These are phyloP conservation scores for Holocentrus rufus DNA, from an alignment of 2,797 vertebrate genomes.

Conservation along the genomic window DNA sequence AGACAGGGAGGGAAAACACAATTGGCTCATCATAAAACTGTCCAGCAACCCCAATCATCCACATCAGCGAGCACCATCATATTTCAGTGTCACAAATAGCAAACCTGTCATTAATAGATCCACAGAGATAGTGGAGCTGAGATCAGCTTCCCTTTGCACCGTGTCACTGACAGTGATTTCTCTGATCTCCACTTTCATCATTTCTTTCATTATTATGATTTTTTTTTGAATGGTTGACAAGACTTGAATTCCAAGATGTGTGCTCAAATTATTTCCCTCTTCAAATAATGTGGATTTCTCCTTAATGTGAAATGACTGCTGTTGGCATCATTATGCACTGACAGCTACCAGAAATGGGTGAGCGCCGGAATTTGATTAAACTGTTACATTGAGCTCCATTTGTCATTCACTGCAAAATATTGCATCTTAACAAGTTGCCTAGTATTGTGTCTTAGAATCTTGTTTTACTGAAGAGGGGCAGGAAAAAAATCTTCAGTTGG, in stretches of 20 bases:
- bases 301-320: not conserved
- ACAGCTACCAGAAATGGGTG: no score
- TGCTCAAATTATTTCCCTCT: no score
- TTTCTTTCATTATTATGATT: not conserved
- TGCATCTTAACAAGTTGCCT: not conserved
- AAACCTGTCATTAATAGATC: slow-evolving; percentile 38
- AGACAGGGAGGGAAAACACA: not conserved
- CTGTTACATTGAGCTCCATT: slow-evolving; percentile 30
- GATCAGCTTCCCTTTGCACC: not conserved
- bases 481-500: not conserved
- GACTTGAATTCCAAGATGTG: not conserved
- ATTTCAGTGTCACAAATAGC: slow-evolving; percentile 35
- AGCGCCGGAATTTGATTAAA: no score
- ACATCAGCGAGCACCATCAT: slow-evolving; percentile 10
- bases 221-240: slow-evolving; percentile 28
- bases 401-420: slow-evolving; percentile 25
- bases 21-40: slow-evolving; percentile 42
- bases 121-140: slow-evolving; percentile 10
- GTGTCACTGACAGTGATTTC: slow-evolving; percentile 7
- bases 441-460: not conserved
- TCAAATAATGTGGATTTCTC: no score
- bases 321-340: slow-evolving; percentile 20
- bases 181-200: slow-evolving; percentile 15
- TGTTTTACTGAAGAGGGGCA: no score
- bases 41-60: slow-evolving; percentile 10